These are phyloP conservation scores for Eupithecia dodoneata DNA, from an alignment of 2,888 invertebrate genomes.

Conservation along the genomic window DNA sequence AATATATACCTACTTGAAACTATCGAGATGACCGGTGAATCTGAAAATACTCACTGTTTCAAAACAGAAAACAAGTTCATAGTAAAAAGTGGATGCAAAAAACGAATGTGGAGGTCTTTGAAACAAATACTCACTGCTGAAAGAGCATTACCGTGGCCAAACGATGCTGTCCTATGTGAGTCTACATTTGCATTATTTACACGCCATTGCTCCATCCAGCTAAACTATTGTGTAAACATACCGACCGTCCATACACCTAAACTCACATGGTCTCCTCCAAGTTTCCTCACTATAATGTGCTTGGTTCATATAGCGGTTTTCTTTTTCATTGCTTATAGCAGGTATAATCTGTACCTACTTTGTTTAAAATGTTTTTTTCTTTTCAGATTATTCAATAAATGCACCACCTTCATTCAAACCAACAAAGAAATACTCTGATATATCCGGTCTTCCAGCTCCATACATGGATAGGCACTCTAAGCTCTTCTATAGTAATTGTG, in stretches of 20 bases:
- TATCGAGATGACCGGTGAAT: slow-evolving; percentile 61
- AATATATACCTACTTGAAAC: background rate
- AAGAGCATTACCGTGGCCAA: slow-evolving; percentile 90
- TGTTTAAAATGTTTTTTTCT: slow-evolving; percentile 14
- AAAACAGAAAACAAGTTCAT: slow-evolving; percentile 81
- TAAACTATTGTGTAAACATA: background rate
- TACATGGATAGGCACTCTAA: slow-evolving; percentile 97
- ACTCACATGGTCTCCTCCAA: background rate
- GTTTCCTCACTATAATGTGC: too few species aligned
- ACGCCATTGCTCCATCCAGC: background rate
- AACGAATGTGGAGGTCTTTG: slow-evolving; percentile 93
- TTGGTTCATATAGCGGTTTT: background rate
- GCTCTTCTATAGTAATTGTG: slow-evolving; percentile 91
- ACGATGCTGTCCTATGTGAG: slow-evolving; percentile 90
- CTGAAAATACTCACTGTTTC: slow-evolving; percentile 69
- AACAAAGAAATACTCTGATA: slow-evolving; percentile 96
- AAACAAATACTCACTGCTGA: slow-evolving; percentile 95
- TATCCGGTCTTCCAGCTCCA: slow-evolving; percentile 93
- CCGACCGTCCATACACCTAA: background rate
- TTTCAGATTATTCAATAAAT: slow-evolving; percentile 92
- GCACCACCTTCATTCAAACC: slow-evolving; percentile 96
- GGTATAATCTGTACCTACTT: background rate
- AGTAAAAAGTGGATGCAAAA: slow-evolving; percentile 87
- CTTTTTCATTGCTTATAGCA: background rate
- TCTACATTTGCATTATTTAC: background rate